Evolutionary conservation across 2,113 vertebrate species (phyloP), one percentile per base, ranked within the genome.

Genomic region (Sinocyclocheilus maitianheensis): DNA sequence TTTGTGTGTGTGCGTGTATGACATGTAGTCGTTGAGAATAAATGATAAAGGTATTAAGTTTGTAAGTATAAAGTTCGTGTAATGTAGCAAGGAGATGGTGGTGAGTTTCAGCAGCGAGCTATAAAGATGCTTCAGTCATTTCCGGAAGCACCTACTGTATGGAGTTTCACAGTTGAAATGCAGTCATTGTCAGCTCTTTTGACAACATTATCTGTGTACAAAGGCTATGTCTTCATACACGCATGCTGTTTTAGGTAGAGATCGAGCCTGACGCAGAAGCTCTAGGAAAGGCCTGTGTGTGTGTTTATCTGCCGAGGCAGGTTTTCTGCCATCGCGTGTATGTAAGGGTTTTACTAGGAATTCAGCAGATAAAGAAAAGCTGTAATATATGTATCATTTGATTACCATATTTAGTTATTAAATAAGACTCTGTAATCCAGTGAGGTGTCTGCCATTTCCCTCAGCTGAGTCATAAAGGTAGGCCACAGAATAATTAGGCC

Each of bases 391-490:
- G 16, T 26, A 9, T 82, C 5, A 20, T 69, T 69, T 14, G 18
- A 53, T 69, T 51, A 69, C 6, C 16, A 12, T 11, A 65, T 67
- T n/a, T 81, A 51, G 62, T 13, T 53, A 20, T 51, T 30, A 10
- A 69, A 78, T 48, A 62, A 13, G 51, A 22, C 63, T 48, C 24
- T n/a, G 10, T 20, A 34, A 69, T 69, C 14, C 63, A 51, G 16
- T 55, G 62, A 53, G 37, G 24, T 77, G 83, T 81, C 46, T 63
- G 24, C 60, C 78, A 77, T 72, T 77, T 85, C 69, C 67, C 71
- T 87, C 60, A 83, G 40, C 79, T 86, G 55, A 86, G 79, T 83
- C 79, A 86, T 81, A 46, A 82, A 86, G 69, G 69, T 34, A 87
- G 85, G 80, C 85, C 85, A 53, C 72, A 77, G 13, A 67, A 69